Percentiles rank a stretch among this genome's conserved stretches.
These are phyloP conservation scores for Drosophila micromelanica DNA, from an alignment of 1,140 invertebrate genomes.

Conservation along the genomic window DNA sequence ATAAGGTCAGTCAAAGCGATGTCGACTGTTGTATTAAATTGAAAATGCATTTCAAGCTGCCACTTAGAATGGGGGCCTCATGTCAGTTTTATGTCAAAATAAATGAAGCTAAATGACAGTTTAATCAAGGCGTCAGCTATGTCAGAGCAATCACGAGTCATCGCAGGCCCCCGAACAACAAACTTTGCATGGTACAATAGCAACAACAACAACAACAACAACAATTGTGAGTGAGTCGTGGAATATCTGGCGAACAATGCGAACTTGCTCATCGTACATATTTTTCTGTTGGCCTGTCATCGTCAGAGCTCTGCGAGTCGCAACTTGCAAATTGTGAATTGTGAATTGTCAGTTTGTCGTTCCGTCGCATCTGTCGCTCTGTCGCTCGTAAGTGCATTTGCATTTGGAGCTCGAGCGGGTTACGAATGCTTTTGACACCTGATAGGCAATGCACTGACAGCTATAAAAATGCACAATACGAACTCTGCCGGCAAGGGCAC, in stretches of 20 bases:
- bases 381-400: constrained; percentile 70
- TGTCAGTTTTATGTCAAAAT: constrained; percentile 84
- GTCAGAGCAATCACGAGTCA: constrained; percentile 55
- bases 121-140: constrained; percentile 82
- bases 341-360: constrained; percentile 6
- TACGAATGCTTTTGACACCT: constrained; percentile 79
- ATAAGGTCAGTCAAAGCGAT: constrained; percentile 41
- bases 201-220: constrained; percentile 31
- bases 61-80: constrained; percentile 75
- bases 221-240: constrained; percentile 63
- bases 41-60: constrained; percentile 67
- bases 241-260: constrained; percentile 76
- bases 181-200: constrained; percentile 42
- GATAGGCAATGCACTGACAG: constrained; percentile 75
- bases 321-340: constrained; percentile 45
- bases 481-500: constrained; percentile 12
- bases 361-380: not conserved
- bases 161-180: constrained; percentile 15
- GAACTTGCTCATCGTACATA: constrained; percentile 56
- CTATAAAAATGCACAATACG: constrained; percentile 65
- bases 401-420: constrained; percentile 61
- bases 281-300: constrained; percentile 68
- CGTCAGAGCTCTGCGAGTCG: constrained; percentile 48
- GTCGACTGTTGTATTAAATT: constrained; percentile 62
- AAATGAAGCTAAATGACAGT: constrained; percentile 84